Conservation (phyloP, 2,888 invertebrate genomes). For the Hoplodrina ambigua region DNA sequence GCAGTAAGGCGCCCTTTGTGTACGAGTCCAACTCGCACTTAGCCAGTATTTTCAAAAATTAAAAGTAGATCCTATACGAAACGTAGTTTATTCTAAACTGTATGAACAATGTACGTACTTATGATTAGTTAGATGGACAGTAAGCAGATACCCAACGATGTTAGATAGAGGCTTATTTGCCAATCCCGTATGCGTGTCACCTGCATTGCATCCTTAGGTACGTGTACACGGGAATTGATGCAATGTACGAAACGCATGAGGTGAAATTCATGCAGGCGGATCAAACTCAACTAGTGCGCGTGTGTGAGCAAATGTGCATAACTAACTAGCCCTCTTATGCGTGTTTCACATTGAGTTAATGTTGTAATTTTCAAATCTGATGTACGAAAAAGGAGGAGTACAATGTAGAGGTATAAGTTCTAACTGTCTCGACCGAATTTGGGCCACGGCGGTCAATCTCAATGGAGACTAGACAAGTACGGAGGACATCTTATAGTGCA, state of each 20-base stretch:
- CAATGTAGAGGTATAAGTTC: too few relatives aligned
- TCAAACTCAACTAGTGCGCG: neutral
- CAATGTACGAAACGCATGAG: neutral
- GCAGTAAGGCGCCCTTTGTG: too few relatives aligned
- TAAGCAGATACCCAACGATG: neutral
- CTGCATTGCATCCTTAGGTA: neutral
- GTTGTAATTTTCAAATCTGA: too few relatives aligned
- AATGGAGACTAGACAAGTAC: too few relatives aligned
- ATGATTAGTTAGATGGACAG: too few relatives aligned
- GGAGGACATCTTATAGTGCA: too few relatives aligned
- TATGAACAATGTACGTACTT: neutral
- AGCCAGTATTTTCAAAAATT: too few relatives aligned
- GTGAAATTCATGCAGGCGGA: slow-evolving; percentile 5
- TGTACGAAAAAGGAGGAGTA: too few relatives aligned
- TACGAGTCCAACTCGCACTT: too few relatives aligned
- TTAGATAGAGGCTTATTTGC: neutral
- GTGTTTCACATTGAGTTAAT: neutral
- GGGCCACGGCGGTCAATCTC: too few relatives aligned
- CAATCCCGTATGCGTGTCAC: slow-evolving; percentile 14
- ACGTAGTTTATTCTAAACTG: neutral
- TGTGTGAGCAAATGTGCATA: slow-evolving; percentile 3
- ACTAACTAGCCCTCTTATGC: neutral
- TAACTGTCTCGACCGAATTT: too few relatives aligned
- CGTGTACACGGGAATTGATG: neutral
- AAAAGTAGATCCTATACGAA: neutral